These are phyloP conservation scores for Epinephelus cyanopodus DNA, from an alignment of 2,113 vertebrate species.

Conservation along the genomic window DNA sequence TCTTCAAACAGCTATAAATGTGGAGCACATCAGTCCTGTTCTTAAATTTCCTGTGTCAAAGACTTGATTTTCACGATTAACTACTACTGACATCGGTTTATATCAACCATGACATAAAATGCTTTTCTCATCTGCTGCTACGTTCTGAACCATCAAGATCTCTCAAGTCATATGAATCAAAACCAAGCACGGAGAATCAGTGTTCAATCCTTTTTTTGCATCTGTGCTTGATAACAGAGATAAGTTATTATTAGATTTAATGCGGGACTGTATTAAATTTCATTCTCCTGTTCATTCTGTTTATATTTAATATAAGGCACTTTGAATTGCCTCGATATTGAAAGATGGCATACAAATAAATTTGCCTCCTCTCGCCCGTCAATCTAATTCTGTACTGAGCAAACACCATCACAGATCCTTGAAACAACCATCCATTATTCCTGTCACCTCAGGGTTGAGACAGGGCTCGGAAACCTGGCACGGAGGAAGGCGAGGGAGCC, in stretches of 20 bases:
- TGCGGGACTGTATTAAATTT: background rate
- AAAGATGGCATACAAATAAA: slow-evolving; percentile 11
- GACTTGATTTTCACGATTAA: background rate
- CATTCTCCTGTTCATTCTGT: background rate
- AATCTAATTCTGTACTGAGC: slow-evolving; percentile 5
- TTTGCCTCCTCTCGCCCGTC: background rate
- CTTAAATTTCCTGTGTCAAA: background rate
- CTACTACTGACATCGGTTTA: background rate
- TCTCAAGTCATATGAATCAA: background rate
- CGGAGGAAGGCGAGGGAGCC: slow-evolving; percentile 44
- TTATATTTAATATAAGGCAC: background rate
- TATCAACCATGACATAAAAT: background rate
- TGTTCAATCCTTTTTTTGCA: background rate
- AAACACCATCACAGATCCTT: slow-evolving; percentile 41
- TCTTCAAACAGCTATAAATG: background rate
- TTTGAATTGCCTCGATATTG: background rate
- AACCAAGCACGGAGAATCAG: background rate
- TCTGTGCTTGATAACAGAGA: background rate
- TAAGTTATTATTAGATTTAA: no score
- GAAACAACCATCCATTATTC: slow-evolving; percentile 46
- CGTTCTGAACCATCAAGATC: background rate
- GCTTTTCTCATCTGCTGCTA: background rate
- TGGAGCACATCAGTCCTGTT: background rate
- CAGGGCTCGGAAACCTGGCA: slow-evolving; percentile 69
- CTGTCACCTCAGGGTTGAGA: slow-evolving; percentile 48